Evolutionary conservation across 2,113 vertebrate species (phyloP), one percentile per base, ranked within the genome.

Genomic region (Bothrops jararaca): DNA sequence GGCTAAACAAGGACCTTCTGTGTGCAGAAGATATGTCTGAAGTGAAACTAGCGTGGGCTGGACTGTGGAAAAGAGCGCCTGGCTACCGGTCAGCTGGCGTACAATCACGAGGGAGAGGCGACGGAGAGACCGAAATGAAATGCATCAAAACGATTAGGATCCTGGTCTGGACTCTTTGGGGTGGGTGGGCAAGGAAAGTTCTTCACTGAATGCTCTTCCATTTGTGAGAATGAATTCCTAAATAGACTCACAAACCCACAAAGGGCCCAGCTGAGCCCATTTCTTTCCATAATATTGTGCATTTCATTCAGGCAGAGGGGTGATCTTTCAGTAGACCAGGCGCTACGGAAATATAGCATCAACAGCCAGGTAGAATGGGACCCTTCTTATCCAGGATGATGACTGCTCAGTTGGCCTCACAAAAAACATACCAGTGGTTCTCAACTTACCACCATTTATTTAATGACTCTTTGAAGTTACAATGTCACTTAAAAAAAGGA

Each of bases 1-100:
- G 96, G 95, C 97, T 97, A 97, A 97, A 97, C 97, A 97, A 97
- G 97, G 97, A 96, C 95, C 96, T 97, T 97, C 96, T 97, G 97
- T 97, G 96, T 95, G 96, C 95, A 91, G 95, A 95, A 95, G 96
- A 95, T 93, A 93, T 95, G 96, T 91, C 94, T 95, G 92, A 95
- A 20, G 26, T 87, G 90, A 94, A 96, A 93, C 56, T 56, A 93
- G 95, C 95, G 26, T 95, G 90, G 89, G 93, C 94, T 93, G 92
- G 91, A 15, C 26, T 23, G 10, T 24, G 50, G 34, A 39, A 80
- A 29, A 90, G 90, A 94, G 89, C 64, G 58, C 34, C 90, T 92
- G 93, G 90, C 92, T 92, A 86, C 90, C 93, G 86, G 91, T 92
- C 85, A 94, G 93, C 87, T 85, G 80, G 96, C 90, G 0, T 34